phyloP scores from a whole-genome alignment of 64 coral and sea anemone genomes.

The Anthopleura sola region DNA sequence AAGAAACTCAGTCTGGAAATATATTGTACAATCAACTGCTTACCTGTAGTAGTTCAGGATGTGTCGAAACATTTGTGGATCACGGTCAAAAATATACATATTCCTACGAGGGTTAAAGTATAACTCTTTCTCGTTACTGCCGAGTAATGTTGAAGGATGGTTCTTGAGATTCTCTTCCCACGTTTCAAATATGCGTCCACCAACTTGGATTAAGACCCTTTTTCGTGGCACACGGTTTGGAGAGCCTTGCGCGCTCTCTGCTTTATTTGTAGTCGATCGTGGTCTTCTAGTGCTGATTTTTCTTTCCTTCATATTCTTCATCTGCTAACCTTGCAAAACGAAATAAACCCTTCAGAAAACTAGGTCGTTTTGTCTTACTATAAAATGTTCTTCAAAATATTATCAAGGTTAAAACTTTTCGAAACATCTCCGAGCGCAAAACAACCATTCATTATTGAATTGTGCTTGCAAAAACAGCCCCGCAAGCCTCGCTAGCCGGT shows the following conservation, averaged over 20 bases:
- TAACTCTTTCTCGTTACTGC: constrained; percentile 69
- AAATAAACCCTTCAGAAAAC: neutral
- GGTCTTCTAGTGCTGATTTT: neutral
- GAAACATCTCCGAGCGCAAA: neutral
- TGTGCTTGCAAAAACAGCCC: neutral
- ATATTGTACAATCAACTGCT: neutral
- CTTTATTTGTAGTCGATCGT: neutral
- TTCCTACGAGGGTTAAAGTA: constrained; percentile 60
- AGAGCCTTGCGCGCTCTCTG: neutral
- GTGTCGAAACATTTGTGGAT: constrained; percentile 79
- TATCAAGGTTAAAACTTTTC: neutral
- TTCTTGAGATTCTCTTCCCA: constrained; percentile 77
- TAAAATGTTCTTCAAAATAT: neutral
- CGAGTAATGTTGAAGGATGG: constrained; percentile 67
- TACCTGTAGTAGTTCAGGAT: constrained; percentile 93
- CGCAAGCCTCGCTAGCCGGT: neutral
- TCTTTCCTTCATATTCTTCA: neutral
- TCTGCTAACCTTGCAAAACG: neutral
- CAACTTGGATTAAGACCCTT: constrained; percentile 64
- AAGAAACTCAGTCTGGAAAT: neutral
- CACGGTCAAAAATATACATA: constrained; percentile 76
- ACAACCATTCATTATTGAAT: neutral
- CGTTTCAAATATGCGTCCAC: constrained; percentile 76
- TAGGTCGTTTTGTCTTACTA: neutral
- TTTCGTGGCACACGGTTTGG: neutral